These are phyloP conservation scores for Eupithecia dodoneata DNA, from an alignment of 2,888 invertebrate genomes.

Conservation along the genomic window DNA sequence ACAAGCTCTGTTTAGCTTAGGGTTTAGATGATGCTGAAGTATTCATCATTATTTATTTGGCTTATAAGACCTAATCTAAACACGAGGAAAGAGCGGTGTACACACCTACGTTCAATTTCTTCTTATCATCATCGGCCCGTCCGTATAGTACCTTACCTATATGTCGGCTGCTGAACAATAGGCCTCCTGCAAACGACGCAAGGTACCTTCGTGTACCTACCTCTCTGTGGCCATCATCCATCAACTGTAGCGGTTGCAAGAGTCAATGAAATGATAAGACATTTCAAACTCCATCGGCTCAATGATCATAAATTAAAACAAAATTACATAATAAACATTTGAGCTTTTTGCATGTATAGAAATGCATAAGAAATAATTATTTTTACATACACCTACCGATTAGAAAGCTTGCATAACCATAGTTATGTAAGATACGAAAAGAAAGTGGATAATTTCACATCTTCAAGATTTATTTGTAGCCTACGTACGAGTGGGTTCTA, in stretches of 20 bases:
- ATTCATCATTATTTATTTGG: no score
- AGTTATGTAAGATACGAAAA: slow-evolving; percentile 19
- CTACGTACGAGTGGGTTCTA: neutral
- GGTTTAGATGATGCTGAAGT: no score
- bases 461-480: slow-evolving; percentile 4
- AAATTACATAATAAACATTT: neutral
- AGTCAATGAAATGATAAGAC: neutral
- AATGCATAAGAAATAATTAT: neutral
- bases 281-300: no score
- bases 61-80: neutral
- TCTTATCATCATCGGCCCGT: neutral
- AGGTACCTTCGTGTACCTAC: no score
- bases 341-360: neutral
- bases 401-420: slow-evolving; percentile 24
- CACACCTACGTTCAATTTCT: neutral
- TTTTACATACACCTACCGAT: slow-evolving; percentile 6
- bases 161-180: neutral
- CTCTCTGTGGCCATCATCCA: no score
- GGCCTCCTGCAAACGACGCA: neutral
- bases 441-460: slow-evolving; percentile 31
- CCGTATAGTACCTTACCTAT: neutral
- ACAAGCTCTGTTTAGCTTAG: no score
- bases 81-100: neutral
- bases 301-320: neutral
- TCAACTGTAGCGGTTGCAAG: no score